These are phyloP conservation scores for Hippocampus zosterae DNA, from an alignment of 2,113 vertebrate species.

Conservation along the genomic window DNA sequence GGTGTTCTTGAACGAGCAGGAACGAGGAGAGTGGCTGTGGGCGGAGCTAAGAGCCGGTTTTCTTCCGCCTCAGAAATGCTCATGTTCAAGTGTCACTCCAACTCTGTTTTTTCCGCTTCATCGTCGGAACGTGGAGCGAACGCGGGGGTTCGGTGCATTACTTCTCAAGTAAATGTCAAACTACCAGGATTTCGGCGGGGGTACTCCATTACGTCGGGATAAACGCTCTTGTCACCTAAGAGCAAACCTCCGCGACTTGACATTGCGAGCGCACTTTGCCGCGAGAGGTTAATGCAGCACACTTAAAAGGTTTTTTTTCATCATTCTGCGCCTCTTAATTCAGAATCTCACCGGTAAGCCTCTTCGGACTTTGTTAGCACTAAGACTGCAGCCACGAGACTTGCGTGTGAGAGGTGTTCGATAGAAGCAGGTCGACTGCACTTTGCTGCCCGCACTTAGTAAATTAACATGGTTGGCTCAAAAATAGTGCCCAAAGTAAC, in stretches of 20 bases:
- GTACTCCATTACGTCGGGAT: not conserved
- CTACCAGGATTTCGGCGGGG: not conserved
- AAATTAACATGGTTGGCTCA: not conserved
- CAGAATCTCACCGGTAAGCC: not conserved
- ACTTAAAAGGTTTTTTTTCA: too few relatives aligned
- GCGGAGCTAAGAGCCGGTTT: constrained; percentile 11
- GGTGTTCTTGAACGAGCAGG: not conserved
- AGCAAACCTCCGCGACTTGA: not conserved
- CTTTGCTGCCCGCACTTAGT: not conserved
- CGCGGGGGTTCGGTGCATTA: not conserved
- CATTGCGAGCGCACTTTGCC: not conserved
- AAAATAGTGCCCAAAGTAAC: not conserved
- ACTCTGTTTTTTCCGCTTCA: not conserved
- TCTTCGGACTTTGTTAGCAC: not conserved
- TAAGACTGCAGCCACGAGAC: not conserved
- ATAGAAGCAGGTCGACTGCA: not conserved
- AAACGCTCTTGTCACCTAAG: not conserved
- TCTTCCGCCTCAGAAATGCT: constrained; percentile 13
- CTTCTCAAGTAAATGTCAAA: not conserved
- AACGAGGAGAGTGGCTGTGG: not conserved
- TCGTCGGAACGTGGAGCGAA: not conserved
- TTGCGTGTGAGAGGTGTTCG: not conserved
- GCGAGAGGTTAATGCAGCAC: not conserved
- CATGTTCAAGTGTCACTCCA: not conserved
- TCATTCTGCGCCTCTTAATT: not conserved